Percentiles rank a stretch among this genome's conserved stretches.
Evolutionary conservation across 2,797 vertebrate species (phyloP).

Genomic region (Sebastes oblongus): DNA sequence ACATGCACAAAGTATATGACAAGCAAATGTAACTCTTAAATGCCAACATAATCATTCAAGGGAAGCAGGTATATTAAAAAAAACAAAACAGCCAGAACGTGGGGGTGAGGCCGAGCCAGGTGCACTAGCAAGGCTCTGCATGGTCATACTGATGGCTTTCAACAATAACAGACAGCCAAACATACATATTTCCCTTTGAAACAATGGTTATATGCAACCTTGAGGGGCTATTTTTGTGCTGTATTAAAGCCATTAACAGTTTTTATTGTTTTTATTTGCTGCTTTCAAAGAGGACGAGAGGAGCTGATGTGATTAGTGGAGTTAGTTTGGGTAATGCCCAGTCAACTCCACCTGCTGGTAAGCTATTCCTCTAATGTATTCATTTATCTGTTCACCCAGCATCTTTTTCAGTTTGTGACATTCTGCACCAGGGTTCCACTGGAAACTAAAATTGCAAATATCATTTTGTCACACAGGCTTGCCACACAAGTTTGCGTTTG

Average conservation of each 20-base stretch:
- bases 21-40: not conserved
- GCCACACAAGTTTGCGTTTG: not conserved
- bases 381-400: too few relatives aligned
- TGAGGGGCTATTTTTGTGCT: not conserved
- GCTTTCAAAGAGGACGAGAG: not conserved
- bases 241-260: not conserved
- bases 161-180: not conserved
- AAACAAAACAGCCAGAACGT: not conserved
- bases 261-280: not conserved
- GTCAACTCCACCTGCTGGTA: not conserved
- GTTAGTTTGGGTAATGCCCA: not conserved
- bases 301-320: not conserved
- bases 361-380: too few relatives aligned
- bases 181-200: not conserved
- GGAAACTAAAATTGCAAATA: not conserved
- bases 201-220: not conserved
- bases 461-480: not conserved
- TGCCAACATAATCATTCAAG: not conserved
- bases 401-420: not conserved
- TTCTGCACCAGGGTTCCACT: not conserved
- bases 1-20: not conserved
- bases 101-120: not conserved
- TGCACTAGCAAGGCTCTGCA: not conserved
- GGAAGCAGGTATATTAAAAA: not conserved
- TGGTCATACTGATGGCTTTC: not conserved